A percentile compares a stretch with the other conserved stretches of the same genome.
Conservation (phyloP, 1,140 invertebrate genomes). For the Cydia pomonella region DNA sequence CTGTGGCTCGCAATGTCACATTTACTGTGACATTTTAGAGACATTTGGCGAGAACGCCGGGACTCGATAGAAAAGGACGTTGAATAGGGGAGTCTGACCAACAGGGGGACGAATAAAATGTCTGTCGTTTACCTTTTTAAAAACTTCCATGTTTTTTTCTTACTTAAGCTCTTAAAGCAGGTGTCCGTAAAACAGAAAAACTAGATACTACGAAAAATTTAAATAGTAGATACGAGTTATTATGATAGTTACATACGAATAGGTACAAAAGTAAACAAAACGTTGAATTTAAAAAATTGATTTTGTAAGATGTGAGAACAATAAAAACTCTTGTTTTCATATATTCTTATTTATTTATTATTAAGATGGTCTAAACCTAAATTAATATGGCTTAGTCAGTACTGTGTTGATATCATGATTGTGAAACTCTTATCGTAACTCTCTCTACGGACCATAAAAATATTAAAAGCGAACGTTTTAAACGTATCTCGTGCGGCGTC, state of each 20-base stretch:
- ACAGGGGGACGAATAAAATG: neutral
- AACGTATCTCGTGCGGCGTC: slow-evolving; percentile 25
- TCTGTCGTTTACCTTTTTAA: neutral
- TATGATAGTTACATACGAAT: too few relatives aligned
- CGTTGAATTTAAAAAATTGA: too few relatives aligned
- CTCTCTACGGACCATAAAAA: slow-evolving; percentile 9
- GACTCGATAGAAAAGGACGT: neutral
- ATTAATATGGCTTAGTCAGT: neutral
- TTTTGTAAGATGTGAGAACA: too few relatives aligned
- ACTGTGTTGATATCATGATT: neutral
- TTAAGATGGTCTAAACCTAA: neutral
- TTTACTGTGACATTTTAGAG: neutral
- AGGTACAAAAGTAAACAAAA: too few relatives aligned
- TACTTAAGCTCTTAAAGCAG: neutral
- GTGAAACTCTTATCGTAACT: neutral
- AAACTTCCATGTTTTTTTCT: neutral
- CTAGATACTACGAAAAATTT: too few relatives aligned
- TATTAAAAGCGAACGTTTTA: slow-evolving; percentile 19
- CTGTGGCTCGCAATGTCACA: neutral
- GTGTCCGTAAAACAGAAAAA: too few relatives aligned
- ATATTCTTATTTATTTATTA: too few relatives aligned
- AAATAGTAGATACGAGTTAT: too few relatives aligned
- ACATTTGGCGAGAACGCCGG: neutral
- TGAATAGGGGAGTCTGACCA: slow-evolving; percentile 10
- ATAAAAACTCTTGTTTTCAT: too few relatives aligned